Evolutionary conservation across 2,888 invertebrate genomes (phyloP), one percentile per base, ranked within the genome.

Genomic region (Lucinisca nassula): DNA sequence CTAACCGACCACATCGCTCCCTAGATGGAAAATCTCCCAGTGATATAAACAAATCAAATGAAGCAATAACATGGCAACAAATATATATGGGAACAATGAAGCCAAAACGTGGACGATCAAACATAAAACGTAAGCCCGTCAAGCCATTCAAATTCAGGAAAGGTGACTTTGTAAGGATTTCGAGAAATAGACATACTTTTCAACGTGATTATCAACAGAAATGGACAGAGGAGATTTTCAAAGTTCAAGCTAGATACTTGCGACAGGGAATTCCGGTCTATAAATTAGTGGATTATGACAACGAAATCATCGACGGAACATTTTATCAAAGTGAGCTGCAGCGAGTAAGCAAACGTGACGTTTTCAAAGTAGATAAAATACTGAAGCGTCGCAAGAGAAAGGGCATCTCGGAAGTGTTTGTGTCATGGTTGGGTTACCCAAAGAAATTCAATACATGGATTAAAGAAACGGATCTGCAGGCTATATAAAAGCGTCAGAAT

Each of bases 181-280:
- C 82, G 24, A 67, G 79, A 58, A 72, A 45, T 24, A 78, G 72
- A 70, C 83, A 79, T 35, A 70, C 83, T 30, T 88, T 88, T 74
- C 77, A 85, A 72, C 79, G 85, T 30, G 85, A 82, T 58, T 85
- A 88, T 61, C 85, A 85, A 32, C 88, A 88, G 40, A 88, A 88
- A 79, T 85, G 88, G 88, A 88, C 88, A 2, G 85, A 82, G 72
- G 88, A 85, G 74, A 58, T 77, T 30, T 88, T 85, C 35, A 79
- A 55, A 30, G 78, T 88, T 14, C 24, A 45, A 14, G 24, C n/a
- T 2, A 79, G 85, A 38, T 85, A 85, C 67, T 37, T 85, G 17
- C 72, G 88, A 38, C 74, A 83, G n/a, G 82, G 74, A 27, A 79
- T 85, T 58, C 77, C 80, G 8, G 78, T 85, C 14, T 88, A 88